Evolutionary conservation across 2,797 vertebrate species (phyloP).

Genomic region (Pitangus sulphuratus): DNA sequence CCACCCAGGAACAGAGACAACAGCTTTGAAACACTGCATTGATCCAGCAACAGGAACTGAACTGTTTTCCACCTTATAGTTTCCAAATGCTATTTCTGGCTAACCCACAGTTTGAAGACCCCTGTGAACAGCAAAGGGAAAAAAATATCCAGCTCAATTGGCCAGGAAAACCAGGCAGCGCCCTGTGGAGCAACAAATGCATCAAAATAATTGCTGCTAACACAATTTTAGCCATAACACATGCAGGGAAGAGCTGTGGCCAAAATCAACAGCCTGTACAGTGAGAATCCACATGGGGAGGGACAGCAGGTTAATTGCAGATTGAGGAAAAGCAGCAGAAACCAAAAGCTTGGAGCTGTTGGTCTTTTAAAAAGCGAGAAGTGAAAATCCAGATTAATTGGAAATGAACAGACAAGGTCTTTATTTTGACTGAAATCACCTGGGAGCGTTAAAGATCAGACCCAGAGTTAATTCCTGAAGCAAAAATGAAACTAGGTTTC

Average conservation of each 20-base stretch:
- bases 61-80: constrained; percentile 16
- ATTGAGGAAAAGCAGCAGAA: constrained; percentile 53
- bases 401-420: constrained; percentile 45
- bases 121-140: constrained; percentile 10
- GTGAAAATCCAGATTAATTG: constrained; percentile 57
- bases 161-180: constrained; percentile 30
- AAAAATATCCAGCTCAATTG: constrained; percentile 6
- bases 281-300: constrained; percentile 48
- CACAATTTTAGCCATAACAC: constrained; percentile 45
- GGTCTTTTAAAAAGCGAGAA: constrained; percentile 4
- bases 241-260: constrained; percentile 35
- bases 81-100: constrained; percentile 55
- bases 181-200: constrained; percentile 47
- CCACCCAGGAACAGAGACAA: neutral
- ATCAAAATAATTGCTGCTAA: constrained; percentile 64
- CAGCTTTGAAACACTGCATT: constrained; percentile 1
- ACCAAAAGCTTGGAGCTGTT: constrained; percentile 14
- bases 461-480: constrained; percentile 22
- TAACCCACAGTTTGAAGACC: constrained; percentile 14
- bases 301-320: constrained; percentile 65
- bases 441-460: constrained; percentile 40
- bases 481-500: constrained; percentile 28
- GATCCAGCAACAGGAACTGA: constrained; percentile 27
- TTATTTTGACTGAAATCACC: constrained; percentile 54
- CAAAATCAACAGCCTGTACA: constrained; percentile 61